Percentiles rank a stretch among this genome's conserved stretches.
Conservation (phyloP, 2,113 vertebrate genomes). For the Aramus guarauna region DNA sequence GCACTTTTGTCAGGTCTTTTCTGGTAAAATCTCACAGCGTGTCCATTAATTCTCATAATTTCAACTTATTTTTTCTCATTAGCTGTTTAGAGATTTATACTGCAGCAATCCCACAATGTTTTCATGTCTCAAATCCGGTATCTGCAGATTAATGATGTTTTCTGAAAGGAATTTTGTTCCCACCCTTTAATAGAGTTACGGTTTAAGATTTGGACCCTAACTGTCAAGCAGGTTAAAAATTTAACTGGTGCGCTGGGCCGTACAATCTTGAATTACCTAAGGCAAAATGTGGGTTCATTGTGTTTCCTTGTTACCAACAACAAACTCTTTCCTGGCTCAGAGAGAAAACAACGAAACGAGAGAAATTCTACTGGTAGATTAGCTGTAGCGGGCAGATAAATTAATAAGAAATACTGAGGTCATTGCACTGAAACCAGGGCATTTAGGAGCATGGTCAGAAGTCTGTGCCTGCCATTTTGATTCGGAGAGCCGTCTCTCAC, state of each 20-base stretch:
- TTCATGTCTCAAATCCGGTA: background rate
- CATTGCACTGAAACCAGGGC: background rate
- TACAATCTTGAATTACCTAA: background rate
- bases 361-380: background rate
- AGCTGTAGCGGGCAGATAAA: background rate
- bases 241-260: background rate
- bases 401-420: background rate
- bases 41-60: background rate
- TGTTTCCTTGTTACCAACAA: background rate
- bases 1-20: background rate
- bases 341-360: background rate
- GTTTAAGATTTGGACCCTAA: background rate
- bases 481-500: background rate
- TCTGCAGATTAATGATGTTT: background rate
- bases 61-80: background rate
- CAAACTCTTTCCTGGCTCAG: background rate
- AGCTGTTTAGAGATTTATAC: background rate
- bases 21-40: background rate
- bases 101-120: background rate
- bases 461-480: background rate
- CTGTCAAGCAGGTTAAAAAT: background rate
- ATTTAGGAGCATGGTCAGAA: background rate
- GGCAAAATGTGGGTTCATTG: background rate
- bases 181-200: background rate
- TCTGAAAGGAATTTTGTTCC: background rate